These are phyloP conservation scores for Philereme vetulata DNA, from an alignment of 2,888 invertebrate species.

Conservation along the genomic window DNA sequence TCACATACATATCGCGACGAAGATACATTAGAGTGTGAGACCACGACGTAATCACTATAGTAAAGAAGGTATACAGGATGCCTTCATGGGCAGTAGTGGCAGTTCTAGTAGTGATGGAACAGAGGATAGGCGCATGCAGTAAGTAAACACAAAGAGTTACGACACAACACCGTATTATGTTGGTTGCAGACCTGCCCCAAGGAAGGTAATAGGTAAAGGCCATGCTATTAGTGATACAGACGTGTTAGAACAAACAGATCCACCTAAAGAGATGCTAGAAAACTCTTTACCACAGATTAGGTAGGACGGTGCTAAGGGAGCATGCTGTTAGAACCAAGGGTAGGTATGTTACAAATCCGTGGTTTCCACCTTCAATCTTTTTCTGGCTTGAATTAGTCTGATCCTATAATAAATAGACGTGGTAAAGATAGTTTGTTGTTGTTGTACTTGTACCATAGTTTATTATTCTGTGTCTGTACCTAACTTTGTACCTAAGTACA, in stretches of 20 bases:
- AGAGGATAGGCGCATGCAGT: slow-evolving; percentile 69
- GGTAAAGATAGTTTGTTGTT: too few species aligned
- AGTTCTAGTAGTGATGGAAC: slow-evolving; percentile 51
- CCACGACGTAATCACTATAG: background rate
- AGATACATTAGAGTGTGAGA: background rate
- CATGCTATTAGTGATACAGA: slow-evolving; percentile 60
- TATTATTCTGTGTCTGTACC: too few species aligned
- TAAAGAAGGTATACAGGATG: slow-evolving; percentile 31
- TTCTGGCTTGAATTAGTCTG: too few species aligned
- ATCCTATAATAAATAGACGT: too few species aligned
- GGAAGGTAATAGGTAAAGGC: slow-evolving; percentile 54
- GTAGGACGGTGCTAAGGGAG: slow-evolving; percentile 58
- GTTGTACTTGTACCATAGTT: too few species aligned
- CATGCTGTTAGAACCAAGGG: slow-evolving; percentile 63
- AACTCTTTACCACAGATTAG: slow-evolving; percentile 55
- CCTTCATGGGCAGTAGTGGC: background rate
- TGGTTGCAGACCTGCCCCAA: slow-evolving; percentile 45
- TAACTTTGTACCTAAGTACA: background rate
- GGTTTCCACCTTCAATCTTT: slow-evolving; percentile 27
- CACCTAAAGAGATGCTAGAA: slow-evolving; percentile 8
- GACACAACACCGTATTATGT: slow-evolving; percentile 54
- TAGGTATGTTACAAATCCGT: slow-evolving; percentile 53
- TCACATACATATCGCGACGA: slow-evolving; percentile 58
- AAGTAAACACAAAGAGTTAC: slow-evolving; percentile 53
- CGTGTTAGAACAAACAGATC: slow-evolving; percentile 55